Conservation (phyloP, 2,113 vertebrate genomes). For the Clarias gariepinus region DNA sequence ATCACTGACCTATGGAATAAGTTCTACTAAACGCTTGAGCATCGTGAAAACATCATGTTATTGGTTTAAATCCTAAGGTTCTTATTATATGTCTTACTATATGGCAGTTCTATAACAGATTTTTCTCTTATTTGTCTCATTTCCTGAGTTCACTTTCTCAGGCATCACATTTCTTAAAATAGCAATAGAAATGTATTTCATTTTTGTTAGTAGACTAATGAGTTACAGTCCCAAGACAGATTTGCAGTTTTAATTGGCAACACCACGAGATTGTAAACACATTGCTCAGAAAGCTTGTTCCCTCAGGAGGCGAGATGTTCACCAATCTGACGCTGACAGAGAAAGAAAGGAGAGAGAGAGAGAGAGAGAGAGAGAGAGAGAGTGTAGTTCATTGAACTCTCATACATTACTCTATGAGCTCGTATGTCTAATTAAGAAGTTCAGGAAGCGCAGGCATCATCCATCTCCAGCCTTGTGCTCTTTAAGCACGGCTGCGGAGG, state of each 20-base stretch:
- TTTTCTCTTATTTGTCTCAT: background rate
- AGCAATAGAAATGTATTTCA: slow-evolving; percentile 47
- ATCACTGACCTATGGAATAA: too few relatives aligned
- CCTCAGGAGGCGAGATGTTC: slow-evolving; percentile 46
- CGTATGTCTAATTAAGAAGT: slow-evolving; percentile 72
- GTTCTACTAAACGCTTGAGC: background rate
- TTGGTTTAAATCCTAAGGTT: background rate
- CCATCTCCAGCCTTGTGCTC: slow-evolving; percentile 56
- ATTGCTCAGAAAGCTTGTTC: slow-evolving; percentile 31
- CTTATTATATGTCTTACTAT: background rate
- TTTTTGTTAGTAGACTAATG: slow-evolving; percentile 54
- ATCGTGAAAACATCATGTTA: background rate
- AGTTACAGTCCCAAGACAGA: slow-evolving; percentile 56
- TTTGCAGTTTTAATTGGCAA: slow-evolving; percentile 64
- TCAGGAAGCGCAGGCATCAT: slow-evolving; percentile 64
- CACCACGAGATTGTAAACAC: slow-evolving; percentile 49
- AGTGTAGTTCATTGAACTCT: slow-evolving; percentile 39
- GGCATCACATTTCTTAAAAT: slow-evolving; percentile 35
- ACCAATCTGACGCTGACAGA: slow-evolving; percentile 19
- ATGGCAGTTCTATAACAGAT: background rate
- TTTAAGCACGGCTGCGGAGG: slow-evolving; percentile 64
- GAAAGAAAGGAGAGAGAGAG: background rate
- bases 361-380: slow-evolving; percentile 21
- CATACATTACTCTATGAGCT: slow-evolving; percentile 57
- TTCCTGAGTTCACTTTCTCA: background rate